These are phyloP conservation scores for Chaetura pelagica DNA, from an alignment of 2,113 vertebrate genomes.

Conservation along the genomic window DNA sequence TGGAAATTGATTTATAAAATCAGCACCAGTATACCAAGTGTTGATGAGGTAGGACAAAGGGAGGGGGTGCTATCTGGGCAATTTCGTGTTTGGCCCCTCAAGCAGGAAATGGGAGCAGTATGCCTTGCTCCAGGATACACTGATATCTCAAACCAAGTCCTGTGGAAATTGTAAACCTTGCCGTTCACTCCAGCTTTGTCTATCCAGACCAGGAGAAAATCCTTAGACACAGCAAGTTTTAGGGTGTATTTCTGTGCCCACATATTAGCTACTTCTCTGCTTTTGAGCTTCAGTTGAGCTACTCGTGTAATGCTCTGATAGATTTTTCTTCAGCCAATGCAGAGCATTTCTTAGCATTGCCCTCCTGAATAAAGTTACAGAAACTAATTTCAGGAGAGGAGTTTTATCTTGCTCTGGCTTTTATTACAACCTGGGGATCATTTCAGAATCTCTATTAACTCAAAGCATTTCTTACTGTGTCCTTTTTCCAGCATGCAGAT, in stretches of 20 bases:
- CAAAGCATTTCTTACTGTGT: neutral
- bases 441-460: neutral
- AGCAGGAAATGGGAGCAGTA: neutral
- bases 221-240: neutral
- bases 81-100: neutral
- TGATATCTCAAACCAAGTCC: neutral
- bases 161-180: neutral
- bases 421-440: neutral
- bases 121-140: neutral
- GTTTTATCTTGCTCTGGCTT: neutral
- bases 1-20: neutral
- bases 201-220: neutral
- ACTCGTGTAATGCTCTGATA: neutral
- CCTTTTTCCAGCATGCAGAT: neutral
- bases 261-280: neutral
- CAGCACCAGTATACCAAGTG: neutral
- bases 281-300: neutral
- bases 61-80: accelerated
- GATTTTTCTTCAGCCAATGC: neutral
- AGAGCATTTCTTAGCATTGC: neutral
- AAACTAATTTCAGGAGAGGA: neutral
- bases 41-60: neutral
- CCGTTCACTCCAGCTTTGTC: neutral
- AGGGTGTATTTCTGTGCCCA: neutral
- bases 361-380: neutral